phyloP scores from a whole-genome alignment of 2,113 vertebrate genomes.

The Cricetomys ansorgei region DNA sequence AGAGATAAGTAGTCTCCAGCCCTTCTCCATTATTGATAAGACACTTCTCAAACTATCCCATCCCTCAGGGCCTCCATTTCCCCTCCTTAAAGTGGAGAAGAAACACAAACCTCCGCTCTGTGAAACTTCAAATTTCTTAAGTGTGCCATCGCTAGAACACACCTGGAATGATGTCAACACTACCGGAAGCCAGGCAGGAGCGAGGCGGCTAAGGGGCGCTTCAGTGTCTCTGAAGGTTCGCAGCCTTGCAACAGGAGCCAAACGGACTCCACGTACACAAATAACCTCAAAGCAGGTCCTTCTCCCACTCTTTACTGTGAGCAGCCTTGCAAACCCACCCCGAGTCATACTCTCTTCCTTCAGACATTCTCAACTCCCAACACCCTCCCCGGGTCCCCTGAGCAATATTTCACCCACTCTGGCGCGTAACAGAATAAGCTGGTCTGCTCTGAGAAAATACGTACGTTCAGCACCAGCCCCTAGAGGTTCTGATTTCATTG shows the following conservation, averaged over 20 bases:
- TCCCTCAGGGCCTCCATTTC: not conserved
- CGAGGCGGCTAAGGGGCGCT: not conserved
- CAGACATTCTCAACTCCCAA: not conserved
- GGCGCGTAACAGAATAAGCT: not conserved
- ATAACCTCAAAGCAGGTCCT: not conserved
- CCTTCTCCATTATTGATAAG: not conserved
- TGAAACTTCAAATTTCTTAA: rapidly evolving
- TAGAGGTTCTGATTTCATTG: not conserved
- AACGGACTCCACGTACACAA: not conserved
- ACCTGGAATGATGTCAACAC: rapidly evolving
- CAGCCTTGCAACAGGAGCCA: not conserved
- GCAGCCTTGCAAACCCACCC: too few species aligned
- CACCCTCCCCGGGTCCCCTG: too few species aligned
- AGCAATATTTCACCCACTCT: not conserved
- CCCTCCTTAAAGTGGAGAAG: not conserved
- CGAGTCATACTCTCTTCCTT: not conserved
- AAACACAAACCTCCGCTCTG: not conserved
- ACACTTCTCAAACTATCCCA: rapidly evolving
- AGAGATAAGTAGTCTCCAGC: not conserved
- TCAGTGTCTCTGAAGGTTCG: not conserved
- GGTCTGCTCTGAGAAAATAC: not conserved
- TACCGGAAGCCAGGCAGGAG: too few species aligned
- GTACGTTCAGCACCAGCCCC: not conserved
- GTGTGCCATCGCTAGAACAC: not conserved
- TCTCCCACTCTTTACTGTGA: too few species aligned